Evolutionary conservation across 2,113 vertebrate species (phyloP), one percentile per base, ranked within the genome.

Genomic region (Callocephalon fimbriatum): DNA sequence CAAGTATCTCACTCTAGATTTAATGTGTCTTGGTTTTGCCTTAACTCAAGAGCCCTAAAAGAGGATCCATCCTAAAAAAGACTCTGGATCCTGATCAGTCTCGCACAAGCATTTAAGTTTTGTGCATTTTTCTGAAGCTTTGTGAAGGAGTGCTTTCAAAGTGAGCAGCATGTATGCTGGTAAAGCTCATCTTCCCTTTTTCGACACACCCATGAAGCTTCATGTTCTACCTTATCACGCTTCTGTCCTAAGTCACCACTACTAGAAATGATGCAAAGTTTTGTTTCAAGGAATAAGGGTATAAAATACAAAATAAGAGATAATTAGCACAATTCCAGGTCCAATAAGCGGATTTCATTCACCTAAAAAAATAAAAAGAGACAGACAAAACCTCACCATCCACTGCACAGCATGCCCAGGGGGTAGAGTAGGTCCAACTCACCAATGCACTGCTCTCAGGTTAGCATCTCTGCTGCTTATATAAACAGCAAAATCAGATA

Each of bases 101-200:
- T 75, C 45, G 7, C 25, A n/a, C 20, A 37, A 50, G 26, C 6
- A 18, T 66, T 71, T 80, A 29, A 70, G 8, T 35, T 54, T 54
- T 22, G 15, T 32, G 40, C 9, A 50, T n/a, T 53, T 42, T 56
- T 18, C 4, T 27, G 37, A 75, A 62, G 29, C 17, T 72, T 80
- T 63, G 35, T 68, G 18, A n/a, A 53, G 27, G 13, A 51, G 15
- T 3, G 3, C 6, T 75, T 44, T 50, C 9, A 6, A 71, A 32
- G 10, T 5, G 19, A 56, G 12, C 27, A 72, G 47, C 0, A 0
- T 2, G 8, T 15, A 9, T 9, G 4, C 23, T 61, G 19, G 22
- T 48, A 75, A 79, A 85, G 26, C 31, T 61, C 40, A 15, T 44
- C 22, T 38, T 66, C 65, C 63, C 32, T 54, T 83, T 44, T 54